Evolutionary conservation across 2,113 vertebrate species (phyloP).

Genomic region (Pluvialis apricaria): DNA sequence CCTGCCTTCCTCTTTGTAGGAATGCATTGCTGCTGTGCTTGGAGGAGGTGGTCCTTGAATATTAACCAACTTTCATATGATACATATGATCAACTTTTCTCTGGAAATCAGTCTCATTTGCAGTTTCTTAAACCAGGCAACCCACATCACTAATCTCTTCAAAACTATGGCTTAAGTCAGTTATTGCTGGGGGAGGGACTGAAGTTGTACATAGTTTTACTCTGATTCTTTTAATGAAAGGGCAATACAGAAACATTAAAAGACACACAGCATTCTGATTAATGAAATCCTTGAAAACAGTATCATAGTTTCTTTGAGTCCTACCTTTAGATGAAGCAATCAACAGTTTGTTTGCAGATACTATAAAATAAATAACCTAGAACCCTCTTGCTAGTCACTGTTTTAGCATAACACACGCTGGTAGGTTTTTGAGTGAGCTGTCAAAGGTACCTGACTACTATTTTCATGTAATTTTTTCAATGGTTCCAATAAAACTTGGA

Average conservation of each 20-base stretch:
- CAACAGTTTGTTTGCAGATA: not conserved
- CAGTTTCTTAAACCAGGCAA: not conserved
- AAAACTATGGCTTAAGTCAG: not conserved
- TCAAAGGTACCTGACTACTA: not conserved
- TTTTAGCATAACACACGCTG: not conserved
- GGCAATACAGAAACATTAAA: not conserved
- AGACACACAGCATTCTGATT: not conserved
- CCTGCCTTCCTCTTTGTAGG: too few relatives aligned
- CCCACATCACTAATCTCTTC: not conserved
- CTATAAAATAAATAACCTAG: not conserved
- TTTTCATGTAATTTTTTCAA: not conserved
- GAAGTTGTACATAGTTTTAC: not conserved
- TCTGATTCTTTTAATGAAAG: not conserved
- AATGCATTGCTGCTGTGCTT: too few relatives aligned
- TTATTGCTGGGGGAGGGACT: not conserved
- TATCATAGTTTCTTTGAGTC: not conserved
- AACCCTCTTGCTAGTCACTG: not conserved
- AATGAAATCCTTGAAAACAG: not conserved
- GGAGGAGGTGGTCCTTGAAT: too few relatives aligned
- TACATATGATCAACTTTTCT: not conserved
- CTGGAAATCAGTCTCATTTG: not conserved
- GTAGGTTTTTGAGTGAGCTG: not conserved
- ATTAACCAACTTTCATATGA: too few relatives aligned
- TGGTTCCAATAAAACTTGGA: not conserved
- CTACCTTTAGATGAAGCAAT: not conserved